Evolutionary conservation across 92 coral and sea anemone species (phyloP).

Genomic region (Hydrozoanthus gracilis): DNA sequence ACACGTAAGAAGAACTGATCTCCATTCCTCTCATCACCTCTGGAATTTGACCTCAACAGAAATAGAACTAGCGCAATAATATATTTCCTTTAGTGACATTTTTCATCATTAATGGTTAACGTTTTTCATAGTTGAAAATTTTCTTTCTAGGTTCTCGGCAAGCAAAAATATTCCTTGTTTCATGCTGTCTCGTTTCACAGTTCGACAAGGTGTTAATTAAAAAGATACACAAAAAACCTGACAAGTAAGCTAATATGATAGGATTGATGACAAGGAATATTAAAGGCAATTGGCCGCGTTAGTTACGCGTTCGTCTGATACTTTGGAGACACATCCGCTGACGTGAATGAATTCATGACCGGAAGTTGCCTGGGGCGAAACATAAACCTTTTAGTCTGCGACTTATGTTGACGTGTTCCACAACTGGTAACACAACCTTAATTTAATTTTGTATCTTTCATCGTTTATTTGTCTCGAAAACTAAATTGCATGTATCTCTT

Average conservation of each 20-base stretch:
- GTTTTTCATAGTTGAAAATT: background rate
- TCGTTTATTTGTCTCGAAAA: conserved; percentile 7
- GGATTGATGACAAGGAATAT: conserved; percentile 38
- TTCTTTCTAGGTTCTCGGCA: background rate
- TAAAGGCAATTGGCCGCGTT: conserved; percentile 24
- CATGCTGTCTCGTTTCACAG: background rate
- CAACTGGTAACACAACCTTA: conserved; percentile 19
- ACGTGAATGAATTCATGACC: conserved; percentile 40
- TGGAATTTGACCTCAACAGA: background rate
- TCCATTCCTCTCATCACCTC: background rate
- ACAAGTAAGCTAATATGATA: conserved; percentile 38
- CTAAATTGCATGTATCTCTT: background rate
- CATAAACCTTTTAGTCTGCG: conserved; percentile 38
- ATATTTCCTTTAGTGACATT: background rate
- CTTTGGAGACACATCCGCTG: conserved; percentile 32
- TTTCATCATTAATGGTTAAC: background rate
- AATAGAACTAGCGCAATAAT: background rate
- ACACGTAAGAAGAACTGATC: background rate
- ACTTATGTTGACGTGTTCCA: conserved; percentile 25
- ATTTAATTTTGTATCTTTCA: conserved; percentile 37
- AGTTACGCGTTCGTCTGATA: conserved; percentile 15
- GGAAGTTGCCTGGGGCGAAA: conserved; percentile 38
- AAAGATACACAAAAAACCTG: conserved; percentile 15
- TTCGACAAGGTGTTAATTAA: conserved; percentile 27
- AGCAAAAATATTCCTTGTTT: conserved; percentile 12